Base-by-base conservation (phyloP, 2,113 vertebrate species). In the Peucedramus taeniatus region DNA sequence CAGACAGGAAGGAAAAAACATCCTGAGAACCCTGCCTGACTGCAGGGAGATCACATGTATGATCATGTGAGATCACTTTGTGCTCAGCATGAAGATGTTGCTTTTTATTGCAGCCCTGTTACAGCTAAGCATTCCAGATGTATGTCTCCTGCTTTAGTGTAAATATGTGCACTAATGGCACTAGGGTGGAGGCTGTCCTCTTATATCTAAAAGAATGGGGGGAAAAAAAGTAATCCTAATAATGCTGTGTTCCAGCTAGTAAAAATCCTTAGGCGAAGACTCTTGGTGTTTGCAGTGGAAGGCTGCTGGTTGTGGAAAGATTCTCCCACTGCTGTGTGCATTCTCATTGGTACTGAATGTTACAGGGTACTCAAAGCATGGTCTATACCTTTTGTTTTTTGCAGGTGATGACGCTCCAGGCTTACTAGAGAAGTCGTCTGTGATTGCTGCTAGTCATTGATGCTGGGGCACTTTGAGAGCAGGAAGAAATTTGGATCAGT, bases 151-250 rank as follows among this genome's bases (percentile, higher is more conserved):
- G 35, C 20, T 66, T 44, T 47, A 60, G 39, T 19, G 27, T 65
- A 53, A 76, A 56, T 85, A n/a, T 10, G 7, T 88, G 50, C 23
- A 53, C 56, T 61, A 53, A 23, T 72, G n/a, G 45, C 39, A 74
- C 19, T 7, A 19, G 17, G 6, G 17, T 65, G 31, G 40, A 9
- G 49, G 6, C 0, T 0, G 1, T 71, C 16, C 19, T 83, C 18
- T 30, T 59, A 10, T 9, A 45, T 47, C 28, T 59, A 49, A 83
- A 89, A 85, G 10, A 64, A 82, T 49, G 13, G 15, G 11, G 15
- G 15, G 3, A 0, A 24, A 16, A 40, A 66, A 54, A 17, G 21
- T 15, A 37, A 49, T 33, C 33, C n/a, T 75, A 44, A 54, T 56
- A 89, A 56, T 59, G 9, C 39, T 59, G 9, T 75, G 19, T 78